These are phyloP conservation scores for Eumeta japonica DNA, from an alignment of 1,140 invertebrate species.

Conservation along the genomic window DNA sequence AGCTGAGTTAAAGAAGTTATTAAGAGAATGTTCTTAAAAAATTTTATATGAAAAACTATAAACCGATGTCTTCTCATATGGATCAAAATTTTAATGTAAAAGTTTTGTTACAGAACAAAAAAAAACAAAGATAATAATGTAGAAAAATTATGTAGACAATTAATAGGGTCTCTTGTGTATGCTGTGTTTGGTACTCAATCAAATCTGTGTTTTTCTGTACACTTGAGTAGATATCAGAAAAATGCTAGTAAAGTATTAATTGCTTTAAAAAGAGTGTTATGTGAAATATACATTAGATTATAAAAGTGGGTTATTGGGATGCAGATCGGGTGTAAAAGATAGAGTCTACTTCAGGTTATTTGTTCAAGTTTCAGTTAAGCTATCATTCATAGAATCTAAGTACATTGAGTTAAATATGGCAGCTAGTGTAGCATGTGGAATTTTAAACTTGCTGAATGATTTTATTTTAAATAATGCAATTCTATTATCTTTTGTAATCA, in stretches of 20 bases:
- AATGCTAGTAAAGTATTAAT: not conserved
- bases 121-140: not conserved
- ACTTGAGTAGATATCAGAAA: too few relatives aligned
- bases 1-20: not conserved
- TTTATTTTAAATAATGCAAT: not conserved
- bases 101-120: too few relatives aligned
- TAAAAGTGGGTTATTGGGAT: too few relatives aligned
- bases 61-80: not conserved
- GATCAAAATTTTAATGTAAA: slow-evolving; percentile 1
- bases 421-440: not conserved
- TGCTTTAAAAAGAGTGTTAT: not conserved
- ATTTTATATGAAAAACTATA: not conserved
- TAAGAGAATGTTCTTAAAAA: not conserved
- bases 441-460: not conserved
- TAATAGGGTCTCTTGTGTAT: too few relatives aligned
- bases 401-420: not conserved
- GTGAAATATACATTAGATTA: not conserved
- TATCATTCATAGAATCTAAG: not conserved
- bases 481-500: not conserved
- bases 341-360: not conserved
- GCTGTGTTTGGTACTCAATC: slow-evolving; percentile 1
- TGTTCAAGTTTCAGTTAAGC: not conserved
- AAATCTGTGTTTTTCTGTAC: too few relatives aligned
- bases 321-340: too few relatives aligned
- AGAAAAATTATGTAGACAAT: not conserved